Percentiles rank a stretch among this genome's conserved stretches.
These are phyloP conservation scores for Gobiocypris rarus DNA, from an alignment of 2,113 vertebrate genomes.

Conservation along the genomic window DNA sequence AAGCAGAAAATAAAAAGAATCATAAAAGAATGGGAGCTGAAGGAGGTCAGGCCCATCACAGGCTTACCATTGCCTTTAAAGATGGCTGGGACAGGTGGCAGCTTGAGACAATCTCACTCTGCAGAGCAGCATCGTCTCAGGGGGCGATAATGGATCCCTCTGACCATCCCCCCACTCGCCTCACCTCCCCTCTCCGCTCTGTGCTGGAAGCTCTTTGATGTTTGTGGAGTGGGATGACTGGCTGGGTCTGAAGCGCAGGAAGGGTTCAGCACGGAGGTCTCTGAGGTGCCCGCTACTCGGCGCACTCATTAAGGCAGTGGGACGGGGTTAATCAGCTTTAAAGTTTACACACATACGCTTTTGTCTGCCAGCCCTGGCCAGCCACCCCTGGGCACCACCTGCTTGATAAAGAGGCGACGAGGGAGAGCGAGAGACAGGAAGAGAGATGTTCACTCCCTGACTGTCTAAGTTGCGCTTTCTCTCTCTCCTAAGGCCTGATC, in stretches of 20 bases:
- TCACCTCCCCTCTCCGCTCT: constrained; percentile 56
- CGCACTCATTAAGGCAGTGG: constrained; percentile 89
- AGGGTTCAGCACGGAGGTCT: constrained; percentile 75
- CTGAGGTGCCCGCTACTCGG: constrained; percentile 84
- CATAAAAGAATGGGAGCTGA: constrained; percentile 95
- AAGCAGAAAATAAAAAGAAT: constrained; percentile 98
- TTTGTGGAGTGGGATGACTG: constrained; percentile 85
- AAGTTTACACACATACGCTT: constrained; percentile 83
- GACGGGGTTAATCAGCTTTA: constrained; percentile 92
- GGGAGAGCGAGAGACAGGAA: constrained; percentile 9
- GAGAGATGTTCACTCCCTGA: constrained; percentile 47
- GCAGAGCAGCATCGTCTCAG: constrained; percentile 86
- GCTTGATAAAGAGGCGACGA: constrained; percentile 69
- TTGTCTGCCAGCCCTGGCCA: constrained; percentile 80
- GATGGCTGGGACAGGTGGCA: constrained; percentile 99
- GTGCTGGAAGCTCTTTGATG: constrained; percentile 86
- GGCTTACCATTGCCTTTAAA: constrained; percentile 97
- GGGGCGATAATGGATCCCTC: constrained; percentile 95
- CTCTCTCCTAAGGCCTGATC: constrained; percentile 52
- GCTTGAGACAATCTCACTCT: constrained; percentile 93
- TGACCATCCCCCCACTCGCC: constrained; percentile 59
- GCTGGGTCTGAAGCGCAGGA: constrained; percentile 81
- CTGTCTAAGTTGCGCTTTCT: constrained; percentile 27
- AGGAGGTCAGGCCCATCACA: constrained; percentile 99
- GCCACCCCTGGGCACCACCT: constrained; percentile 75